Evolutionary conservation across 1,140 invertebrate species (phyloP).

Genomic region (Globodera rostochiensis): DNA sequence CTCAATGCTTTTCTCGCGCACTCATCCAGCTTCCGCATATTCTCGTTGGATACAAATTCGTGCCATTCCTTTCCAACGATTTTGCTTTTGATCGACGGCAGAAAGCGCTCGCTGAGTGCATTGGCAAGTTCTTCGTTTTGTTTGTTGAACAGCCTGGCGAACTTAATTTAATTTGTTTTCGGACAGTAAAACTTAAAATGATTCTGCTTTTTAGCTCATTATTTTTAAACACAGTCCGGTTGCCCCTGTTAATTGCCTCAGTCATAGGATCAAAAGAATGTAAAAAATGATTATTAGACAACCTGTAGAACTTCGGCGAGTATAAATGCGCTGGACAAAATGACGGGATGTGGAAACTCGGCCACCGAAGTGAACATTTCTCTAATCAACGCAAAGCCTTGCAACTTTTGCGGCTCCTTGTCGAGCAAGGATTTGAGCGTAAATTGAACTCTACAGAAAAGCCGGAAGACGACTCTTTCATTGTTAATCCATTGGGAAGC

Average conservation of each 20-base stretch:
- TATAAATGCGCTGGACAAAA: conserved; percentile 13
- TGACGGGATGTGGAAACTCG: not conserved
- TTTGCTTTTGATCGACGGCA: conserved; percentile 15
- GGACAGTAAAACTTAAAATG: too few relatives aligned
- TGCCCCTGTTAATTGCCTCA: too few relatives aligned
- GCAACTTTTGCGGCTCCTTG: not conserved
- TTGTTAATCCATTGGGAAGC: conserved; percentile 21
- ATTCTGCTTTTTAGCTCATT: too few relatives aligned
- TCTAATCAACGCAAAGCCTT: not conserved
- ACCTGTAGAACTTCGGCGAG: conserved; percentile 12
- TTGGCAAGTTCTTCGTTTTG: not conserved
- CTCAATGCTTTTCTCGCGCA: conserved; percentile 2
- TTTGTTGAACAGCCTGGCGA: conserved; percentile 1
- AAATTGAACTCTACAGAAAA: conserved; percentile 28
- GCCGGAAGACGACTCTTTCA: conserved; percentile 13
- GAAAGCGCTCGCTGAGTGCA: not conserved
- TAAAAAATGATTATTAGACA: not conserved
- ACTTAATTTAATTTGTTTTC: not conserved
- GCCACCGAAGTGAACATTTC: conserved; percentile 5
- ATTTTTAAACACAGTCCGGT: too few relatives aligned
- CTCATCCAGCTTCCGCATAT: not conserved
- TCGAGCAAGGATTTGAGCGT: not conserved
- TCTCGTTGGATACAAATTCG: not conserved
- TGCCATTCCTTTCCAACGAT: not conserved
- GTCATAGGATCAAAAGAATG: too few relatives aligned